Conservation (phyloP, 2,888 invertebrate species). For the Melanchra persicariae region DNA sequence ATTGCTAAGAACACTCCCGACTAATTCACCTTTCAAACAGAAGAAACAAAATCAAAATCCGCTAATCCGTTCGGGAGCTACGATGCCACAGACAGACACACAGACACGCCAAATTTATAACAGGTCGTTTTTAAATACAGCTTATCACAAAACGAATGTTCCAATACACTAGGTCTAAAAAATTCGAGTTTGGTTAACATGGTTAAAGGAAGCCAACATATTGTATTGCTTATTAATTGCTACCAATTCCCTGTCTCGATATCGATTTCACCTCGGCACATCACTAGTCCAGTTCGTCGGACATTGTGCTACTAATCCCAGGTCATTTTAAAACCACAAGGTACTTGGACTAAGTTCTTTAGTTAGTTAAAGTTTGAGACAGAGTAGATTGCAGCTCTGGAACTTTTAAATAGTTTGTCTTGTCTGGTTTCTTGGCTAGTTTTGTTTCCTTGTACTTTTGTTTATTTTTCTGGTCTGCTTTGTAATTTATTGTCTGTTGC, state of each 20-base stretch:
- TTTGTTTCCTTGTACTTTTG: slow-evolving; percentile 10
- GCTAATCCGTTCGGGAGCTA: too few species aligned
- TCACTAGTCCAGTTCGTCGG: slow-evolving; percentile 23
- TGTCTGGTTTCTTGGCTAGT: too few species aligned
- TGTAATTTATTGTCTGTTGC: slow-evolving; percentile 21
- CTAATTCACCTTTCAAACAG: too few species aligned
- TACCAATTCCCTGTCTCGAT: slow-evolving; percentile 41
- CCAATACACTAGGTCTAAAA: background rate
- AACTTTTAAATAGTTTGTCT: slow-evolving; percentile 33
- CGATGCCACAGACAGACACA: too few species aligned
- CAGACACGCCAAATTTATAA: too few species aligned
- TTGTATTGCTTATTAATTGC: too few species aligned
- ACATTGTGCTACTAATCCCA: slow-evolving; percentile 17
- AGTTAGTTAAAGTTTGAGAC: slow-evolving; percentile 14
- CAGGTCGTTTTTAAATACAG: too few species aligned
- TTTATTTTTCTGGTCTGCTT: slow-evolving; percentile 1
- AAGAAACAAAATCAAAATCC: too few species aligned
- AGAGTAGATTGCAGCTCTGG: slow-evolving; percentile 10
- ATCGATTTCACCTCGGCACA: slow-evolving; percentile 61
- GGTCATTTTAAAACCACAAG: slow-evolving; percentile 28
- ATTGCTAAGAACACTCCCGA: too few species aligned
- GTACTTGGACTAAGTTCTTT: slow-evolving; percentile 17
- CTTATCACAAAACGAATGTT: slow-evolving; percentile 1
- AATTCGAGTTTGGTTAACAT: background rate
- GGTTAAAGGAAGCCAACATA: slow-evolving; percentile 16